Conservation (phyloP, 2,113 vertebrate species). For the Globicephala melas region DNA sequence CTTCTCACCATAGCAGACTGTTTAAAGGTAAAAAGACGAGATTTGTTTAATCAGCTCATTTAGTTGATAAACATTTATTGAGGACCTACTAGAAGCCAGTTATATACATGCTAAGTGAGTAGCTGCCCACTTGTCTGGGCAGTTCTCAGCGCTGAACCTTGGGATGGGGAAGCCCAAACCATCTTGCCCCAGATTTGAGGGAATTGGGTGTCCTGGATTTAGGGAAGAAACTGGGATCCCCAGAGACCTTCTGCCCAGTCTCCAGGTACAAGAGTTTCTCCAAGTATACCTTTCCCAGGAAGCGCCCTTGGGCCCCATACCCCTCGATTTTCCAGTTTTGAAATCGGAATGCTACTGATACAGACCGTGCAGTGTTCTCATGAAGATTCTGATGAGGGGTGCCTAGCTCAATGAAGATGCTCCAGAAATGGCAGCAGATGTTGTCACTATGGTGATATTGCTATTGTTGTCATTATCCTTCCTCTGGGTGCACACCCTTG, state of each 20-base stretch:
- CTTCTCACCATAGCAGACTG: neutral
- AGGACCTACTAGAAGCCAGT: neutral
- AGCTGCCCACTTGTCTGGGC: neutral
- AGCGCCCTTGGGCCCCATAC: accelerated
- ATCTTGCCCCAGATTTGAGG: neutral
- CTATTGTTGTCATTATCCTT: neutral
- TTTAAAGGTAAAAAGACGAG: neutral
- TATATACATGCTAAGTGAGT: neutral
- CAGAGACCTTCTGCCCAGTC: neutral
- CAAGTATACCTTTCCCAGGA: neutral
- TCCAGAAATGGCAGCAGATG: neutral
- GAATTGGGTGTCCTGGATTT: neutral
- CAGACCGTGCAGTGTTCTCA: neutral
- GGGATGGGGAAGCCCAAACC: neutral
- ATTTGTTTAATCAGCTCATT: neutral
- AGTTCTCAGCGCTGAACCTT: neutral
- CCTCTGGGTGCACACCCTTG: neutral
- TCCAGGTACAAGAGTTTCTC: neutral
- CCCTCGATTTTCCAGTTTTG: neutral
- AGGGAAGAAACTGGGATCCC: neutral
- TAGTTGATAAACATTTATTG: neutral
- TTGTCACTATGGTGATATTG: accelerated
- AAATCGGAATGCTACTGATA: neutral
- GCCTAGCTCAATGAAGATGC: neutral
- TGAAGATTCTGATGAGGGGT: too few relatives aligned